Evolutionary conservation across 2,113 vertebrate species (phyloP).

Genomic region (Phaethornis superciliosus): DNA sequence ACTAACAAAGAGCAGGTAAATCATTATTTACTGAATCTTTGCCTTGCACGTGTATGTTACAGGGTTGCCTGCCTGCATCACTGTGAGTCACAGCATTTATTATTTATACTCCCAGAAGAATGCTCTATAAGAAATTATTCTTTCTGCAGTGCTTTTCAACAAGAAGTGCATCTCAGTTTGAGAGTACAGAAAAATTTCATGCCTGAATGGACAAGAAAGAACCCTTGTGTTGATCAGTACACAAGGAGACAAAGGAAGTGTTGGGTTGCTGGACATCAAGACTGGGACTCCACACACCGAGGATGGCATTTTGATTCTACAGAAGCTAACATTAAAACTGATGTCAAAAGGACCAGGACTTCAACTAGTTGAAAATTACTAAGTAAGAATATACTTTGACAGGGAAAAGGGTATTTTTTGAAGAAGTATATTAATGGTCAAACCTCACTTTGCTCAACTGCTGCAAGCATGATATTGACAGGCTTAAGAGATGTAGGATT

Average conservation of each 20-base stretch:
- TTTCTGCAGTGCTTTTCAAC: constrained; percentile 51
- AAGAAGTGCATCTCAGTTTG: background rate
- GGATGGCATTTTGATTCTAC: background rate
- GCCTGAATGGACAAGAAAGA: background rate
- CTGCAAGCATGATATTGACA: background rate
- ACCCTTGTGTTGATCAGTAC: background rate
- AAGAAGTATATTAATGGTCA: background rate
- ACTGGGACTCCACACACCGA: background rate
- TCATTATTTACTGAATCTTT: constrained; percentile 19
- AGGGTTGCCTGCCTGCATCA: background rate
- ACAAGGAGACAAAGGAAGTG: background rate
- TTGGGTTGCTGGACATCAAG: background rate
- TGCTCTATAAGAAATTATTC: background rate
- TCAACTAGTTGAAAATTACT: background rate
- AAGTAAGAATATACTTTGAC: background rate
- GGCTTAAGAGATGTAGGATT: background rate
- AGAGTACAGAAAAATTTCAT: background rate
- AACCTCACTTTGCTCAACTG: background rate
- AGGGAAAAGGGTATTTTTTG: background rate
- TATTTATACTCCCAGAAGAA: constrained; percentile 47
- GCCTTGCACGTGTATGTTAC: background rate
- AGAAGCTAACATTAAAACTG: background rate
- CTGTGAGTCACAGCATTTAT: constrained; percentile 14
- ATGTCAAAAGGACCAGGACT: background rate
- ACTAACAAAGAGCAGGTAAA: constrained; percentile 7